A percentile compares a stretch with the other conserved stretches of the same genome.
Evolutionary conservation across 2,113 vertebrate genomes (phyloP).

Genomic region (Pongo pygmaeus): DNA sequence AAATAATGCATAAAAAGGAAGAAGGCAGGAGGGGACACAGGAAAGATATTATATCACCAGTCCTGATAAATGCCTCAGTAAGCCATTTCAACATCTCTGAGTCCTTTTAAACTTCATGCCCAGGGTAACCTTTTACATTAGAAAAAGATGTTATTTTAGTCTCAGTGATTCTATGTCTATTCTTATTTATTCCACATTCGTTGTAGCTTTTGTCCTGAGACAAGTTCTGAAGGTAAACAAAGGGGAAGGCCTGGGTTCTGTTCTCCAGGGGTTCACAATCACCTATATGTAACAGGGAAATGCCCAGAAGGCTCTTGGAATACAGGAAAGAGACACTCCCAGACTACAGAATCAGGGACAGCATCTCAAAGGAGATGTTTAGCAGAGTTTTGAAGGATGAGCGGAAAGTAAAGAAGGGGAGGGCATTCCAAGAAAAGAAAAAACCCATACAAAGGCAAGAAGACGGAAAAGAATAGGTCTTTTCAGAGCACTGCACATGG

Average conservation of each 20-base stretch:
- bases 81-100: constrained; percentile 1
- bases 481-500: neutral
- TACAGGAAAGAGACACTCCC: neutral
- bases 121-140: neutral
- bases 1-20: constrained; percentile 27
- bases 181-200: neutral
- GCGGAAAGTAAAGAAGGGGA: constrained; percentile 18
- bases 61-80: neutral
- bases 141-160: neutral
- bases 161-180: neutral
- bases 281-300: neutral
- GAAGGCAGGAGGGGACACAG: neutral
- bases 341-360: neutral
- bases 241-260: neutral
- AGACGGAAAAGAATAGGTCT: constrained; percentile 6
- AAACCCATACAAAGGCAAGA: neutral
- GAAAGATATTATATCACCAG: neutral
- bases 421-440: constrained; percentile 25
- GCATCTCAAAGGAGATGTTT: neutral
- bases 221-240: neutral
- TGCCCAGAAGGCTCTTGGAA: neutral
- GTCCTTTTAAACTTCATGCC: neutral
- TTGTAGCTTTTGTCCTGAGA: neutral
- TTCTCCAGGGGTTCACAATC: neutral
- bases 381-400: constrained; percentile 18